Conservation (phyloP, 2,888 invertebrate genomes). For the Gymnosoma rotundatum region DNA sequence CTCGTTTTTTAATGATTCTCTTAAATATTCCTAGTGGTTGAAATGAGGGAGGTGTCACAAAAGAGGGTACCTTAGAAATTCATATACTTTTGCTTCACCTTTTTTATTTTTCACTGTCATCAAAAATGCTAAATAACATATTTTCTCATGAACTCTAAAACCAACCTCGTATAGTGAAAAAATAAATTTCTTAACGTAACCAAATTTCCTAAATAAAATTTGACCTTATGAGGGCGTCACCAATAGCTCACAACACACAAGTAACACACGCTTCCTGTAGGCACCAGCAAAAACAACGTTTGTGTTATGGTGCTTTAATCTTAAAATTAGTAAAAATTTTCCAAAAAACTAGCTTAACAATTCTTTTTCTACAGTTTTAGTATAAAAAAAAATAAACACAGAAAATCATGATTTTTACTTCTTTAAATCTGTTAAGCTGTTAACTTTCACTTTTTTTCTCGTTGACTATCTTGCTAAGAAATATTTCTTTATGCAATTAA, state of each 20-base stretch:
- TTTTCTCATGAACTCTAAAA: neutral
- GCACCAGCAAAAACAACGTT: slow-evolving; percentile 4
- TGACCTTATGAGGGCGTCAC: slow-evolving; percentile 59
- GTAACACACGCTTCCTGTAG: neutral
- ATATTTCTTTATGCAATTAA: slow-evolving; percentile 20
- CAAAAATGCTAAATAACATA: too few species aligned
- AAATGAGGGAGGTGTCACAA: too few species aligned
- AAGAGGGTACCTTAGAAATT: too few species aligned
- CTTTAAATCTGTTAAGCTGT: slow-evolving; percentile 9
- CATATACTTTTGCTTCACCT: too few species aligned
- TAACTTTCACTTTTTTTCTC: slow-evolving; percentile 61
- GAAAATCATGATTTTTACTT: slow-evolving; percentile 1
- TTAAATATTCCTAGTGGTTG: too few species aligned
- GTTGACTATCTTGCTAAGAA: slow-evolving; percentile 9
- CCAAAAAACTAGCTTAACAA: slow-evolving; percentile 2
- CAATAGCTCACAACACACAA: slow-evolving; percentile 17
- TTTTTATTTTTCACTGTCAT: too few species aligned
- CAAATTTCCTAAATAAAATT: slow-evolving; percentile 26
- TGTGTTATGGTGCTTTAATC: slow-evolving; percentile 12
- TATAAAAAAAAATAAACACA: neutral
- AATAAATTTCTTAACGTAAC: slow-evolving; percentile 1
- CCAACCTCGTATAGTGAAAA: neutral
- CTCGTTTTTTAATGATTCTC: too few species aligned
- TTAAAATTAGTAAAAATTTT: neutral
- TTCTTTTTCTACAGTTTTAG: slow-evolving; percentile 28